phyloP scores from a whole-genome alignment of 2,888 invertebrate species.

The Gibbula magus region DNA sequence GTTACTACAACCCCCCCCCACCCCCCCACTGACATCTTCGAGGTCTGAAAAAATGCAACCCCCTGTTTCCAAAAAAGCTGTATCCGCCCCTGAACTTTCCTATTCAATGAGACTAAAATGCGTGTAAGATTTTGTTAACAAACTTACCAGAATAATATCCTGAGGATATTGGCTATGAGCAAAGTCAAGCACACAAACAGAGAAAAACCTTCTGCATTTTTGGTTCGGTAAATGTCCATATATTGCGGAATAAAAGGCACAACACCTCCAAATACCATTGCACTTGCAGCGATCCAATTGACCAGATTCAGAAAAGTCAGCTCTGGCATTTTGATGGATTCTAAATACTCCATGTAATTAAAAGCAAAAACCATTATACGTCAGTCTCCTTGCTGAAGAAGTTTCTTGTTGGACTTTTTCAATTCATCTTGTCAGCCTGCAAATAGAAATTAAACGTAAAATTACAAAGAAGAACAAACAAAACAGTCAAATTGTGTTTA shows the following conservation, averaged over 20 bases:
- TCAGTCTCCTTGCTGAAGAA: no score
- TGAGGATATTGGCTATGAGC: conserved; percentile 94
- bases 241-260: conserved; percentile 98
- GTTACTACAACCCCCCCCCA: no score
- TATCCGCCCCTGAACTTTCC: no score
- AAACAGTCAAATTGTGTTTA: no score
- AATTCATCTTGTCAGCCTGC: no score
- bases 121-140: background rate
- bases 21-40: no score
- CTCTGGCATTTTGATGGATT: conserved; percentile 43
- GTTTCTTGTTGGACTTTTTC: no score
- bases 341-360: conserved; percentile 14
- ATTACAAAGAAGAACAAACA: no score
- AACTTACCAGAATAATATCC: conserved; percentile 97
- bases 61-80: no score
- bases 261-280: conserved; percentile 96
- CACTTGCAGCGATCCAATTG: conserved; percentile 73
- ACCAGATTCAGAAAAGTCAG: conserved; percentile 52
- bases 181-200: conserved; percentile 96
- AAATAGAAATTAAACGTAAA: no score
- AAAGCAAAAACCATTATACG: conserved; percentile 3
- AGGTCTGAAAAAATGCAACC: no score
- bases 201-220: conserved; percentile 98
- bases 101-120: no score
- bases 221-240: conserved; percentile 90